Percentiles rank a stretch among this genome's conserved stretches.
phyloP scores from a whole-genome alignment of 2,888 invertebrate species.

The Malthinus flaveolus region DNA sequence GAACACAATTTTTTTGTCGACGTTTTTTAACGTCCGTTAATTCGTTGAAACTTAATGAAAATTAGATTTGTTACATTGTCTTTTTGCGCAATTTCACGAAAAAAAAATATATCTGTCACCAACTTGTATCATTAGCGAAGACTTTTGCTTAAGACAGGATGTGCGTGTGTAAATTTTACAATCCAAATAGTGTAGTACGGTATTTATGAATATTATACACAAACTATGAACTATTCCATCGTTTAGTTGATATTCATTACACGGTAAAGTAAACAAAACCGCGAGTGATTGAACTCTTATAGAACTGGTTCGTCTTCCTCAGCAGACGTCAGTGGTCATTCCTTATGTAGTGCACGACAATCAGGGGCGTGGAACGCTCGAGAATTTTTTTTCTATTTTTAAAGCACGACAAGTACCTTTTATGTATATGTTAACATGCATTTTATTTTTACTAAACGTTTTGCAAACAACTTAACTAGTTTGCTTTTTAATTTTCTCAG shows the following conservation, averaged over 20 bases:
- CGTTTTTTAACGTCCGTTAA: no score
- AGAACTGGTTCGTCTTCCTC: constrained; percentile 25
- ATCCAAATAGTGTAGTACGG: neutral
- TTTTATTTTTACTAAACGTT: neutral
- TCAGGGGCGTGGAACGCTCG: constrained; percentile 25
- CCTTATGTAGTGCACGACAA: constrained; percentile 26
- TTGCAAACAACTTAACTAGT: no score
- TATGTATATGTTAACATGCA: constrained; percentile 2
- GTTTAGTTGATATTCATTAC: constrained; percentile 13
- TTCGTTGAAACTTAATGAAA: no score
- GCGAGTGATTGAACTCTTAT: constrained; percentile 24
- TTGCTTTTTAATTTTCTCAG: no score
- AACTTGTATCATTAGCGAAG: no score
- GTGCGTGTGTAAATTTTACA: constrained; percentile 4
- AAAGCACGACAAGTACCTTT: neutral
- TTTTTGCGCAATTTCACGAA: no score
- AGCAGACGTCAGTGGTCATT: constrained; percentile 23
- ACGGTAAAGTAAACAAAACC: constrained; percentile 22
- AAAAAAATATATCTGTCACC: no score
- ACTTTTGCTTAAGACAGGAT: neutral
- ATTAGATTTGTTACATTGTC: no score
- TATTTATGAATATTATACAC: neutral
- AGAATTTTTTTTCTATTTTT: constrained; percentile 15
- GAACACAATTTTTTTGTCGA: no score
- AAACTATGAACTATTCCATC: constrained; percentile 6